phyloP scores from a whole-genome alignment of 2,113 vertebrate species.

The Pedetes capensis region DNA sequence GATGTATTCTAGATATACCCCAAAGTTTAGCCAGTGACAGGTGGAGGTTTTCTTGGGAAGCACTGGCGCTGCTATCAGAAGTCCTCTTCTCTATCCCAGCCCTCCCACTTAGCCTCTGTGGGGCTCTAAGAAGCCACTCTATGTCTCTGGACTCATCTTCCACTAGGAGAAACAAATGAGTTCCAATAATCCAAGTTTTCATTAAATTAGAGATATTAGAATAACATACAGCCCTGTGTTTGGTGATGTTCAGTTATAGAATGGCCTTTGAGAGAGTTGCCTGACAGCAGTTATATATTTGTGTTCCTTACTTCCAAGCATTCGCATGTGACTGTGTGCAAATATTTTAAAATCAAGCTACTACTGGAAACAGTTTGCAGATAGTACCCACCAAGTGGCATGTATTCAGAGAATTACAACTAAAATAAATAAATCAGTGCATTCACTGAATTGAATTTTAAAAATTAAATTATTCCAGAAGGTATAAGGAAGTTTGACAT shows the following conservation, averaged over 20 bases:
- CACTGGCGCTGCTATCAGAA: neutral
- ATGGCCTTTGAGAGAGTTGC: neutral
- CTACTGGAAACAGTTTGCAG: neutral
- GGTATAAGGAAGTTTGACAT: neutral
- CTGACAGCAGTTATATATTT: neutral
- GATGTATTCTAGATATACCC: neutral
- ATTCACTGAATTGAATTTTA: slow-evolving; percentile 9
- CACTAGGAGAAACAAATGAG: neutral
- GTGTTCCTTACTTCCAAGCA: neutral
- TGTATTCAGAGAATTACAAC: neutral
- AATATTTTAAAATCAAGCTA: neutral
- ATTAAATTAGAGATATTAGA: neutral
- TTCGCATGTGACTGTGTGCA: neutral
- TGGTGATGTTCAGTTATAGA: neutral
- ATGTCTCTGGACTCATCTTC: neutral
- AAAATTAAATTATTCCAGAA: neutral
- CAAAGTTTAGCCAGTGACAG: neutral
- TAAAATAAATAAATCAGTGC: neutral
- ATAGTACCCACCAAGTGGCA: neutral
- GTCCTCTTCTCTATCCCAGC: neutral
- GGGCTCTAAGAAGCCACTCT: neutral
- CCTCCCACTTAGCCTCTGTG: neutral
- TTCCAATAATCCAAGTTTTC: neutral
- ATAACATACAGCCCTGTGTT: neutral
- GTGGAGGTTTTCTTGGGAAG: neutral